Evolutionary conservation across 2,888 invertebrate species (phyloP), one percentile per base, ranked within the genome.

Genomic region (Geotrupes spiniger): DNA sequence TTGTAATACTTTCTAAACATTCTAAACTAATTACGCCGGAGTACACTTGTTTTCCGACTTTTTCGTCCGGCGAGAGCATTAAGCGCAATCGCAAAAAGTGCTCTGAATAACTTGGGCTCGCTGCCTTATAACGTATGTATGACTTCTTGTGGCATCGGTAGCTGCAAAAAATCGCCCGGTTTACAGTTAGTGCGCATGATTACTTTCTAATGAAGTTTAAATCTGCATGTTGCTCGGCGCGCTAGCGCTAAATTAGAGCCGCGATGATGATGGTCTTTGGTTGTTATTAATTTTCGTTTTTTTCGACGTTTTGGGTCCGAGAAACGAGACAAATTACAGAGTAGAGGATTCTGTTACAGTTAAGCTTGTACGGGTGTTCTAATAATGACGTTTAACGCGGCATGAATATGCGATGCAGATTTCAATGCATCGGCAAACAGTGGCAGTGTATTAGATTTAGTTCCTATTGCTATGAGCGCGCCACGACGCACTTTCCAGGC

Each of bases 161-260:
- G 38, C 17, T 47, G 43, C 42, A 50, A 61, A 59, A 61, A 59
- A 55, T 49, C 47, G 27, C n/a, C n/a, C n/a, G n/a, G 50, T 43
- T 49, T 63, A 63, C 63, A 64, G 62, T 64, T 64, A 65, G 57
- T 53, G 51, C 52, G 48, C 59, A 51, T 56, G 59, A 65, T 65
- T 64, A 59, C 64, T 63, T 65, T 63, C 64, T 65, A 65, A 64
- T 64, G 62, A 62, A 60, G 61, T 61, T 62, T 60, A 60, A 62
- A 63, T 63, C 60, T 62, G 58, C 62, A 62, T 63, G 58, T 58
- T 58, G 33, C 33, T 15, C 12, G 29, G 33, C 12, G 12, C 33
- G 33, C 14, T 10, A 33, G 33, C 12, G 12, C 15, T 33, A 10
- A 33, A 33, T 33, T 33, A 33, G 33, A 33, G 15, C 33, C 14